phyloP scores from a whole-genome alignment of 2,113 vertebrate genomes.

The Phylloscopus whistleri region DNA sequence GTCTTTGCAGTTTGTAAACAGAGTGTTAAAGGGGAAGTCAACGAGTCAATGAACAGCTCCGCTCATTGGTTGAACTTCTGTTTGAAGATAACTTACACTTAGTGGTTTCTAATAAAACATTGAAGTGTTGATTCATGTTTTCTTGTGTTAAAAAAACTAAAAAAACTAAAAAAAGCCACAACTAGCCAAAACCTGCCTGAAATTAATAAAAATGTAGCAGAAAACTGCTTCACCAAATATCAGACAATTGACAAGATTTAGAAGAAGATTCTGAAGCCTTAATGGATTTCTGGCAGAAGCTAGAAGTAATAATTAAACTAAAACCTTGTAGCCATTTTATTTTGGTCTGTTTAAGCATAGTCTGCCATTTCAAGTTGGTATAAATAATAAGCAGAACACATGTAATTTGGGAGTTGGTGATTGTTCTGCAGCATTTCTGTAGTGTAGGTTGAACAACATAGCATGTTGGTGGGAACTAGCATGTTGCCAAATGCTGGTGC shows the following conservation, averaged over 20 bases:
- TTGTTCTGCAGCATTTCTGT: not conserved
- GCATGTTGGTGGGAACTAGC: not conserved
- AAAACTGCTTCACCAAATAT: not conserved
- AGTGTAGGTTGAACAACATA: not conserved
- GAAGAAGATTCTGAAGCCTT: not conserved
- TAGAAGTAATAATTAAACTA: not conserved
- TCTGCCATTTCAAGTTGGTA: not conserved
- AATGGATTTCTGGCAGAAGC: not conserved
- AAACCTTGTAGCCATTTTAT: not conserved
- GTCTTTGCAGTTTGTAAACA: not conserved
- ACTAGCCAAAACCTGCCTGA: not conserved
- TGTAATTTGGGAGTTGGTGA: not conserved
- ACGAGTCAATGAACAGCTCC: not conserved
- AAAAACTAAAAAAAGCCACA: not conserved
- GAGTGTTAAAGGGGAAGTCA: not conserved
- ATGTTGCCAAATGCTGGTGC: not conserved
- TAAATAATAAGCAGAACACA: not conserved
- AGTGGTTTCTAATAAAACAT: not conserved
- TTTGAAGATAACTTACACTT: not conserved
- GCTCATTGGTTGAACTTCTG: not conserved
- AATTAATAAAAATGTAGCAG: not conserved
- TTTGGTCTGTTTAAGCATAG: not conserved
- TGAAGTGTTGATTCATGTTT: not conserved
- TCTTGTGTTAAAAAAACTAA: not conserved
- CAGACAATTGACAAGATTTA: not conserved